phyloP scores from a whole-genome alignment of 2,888 invertebrate species.

The Pardosa pseudoannulata region DNA sequence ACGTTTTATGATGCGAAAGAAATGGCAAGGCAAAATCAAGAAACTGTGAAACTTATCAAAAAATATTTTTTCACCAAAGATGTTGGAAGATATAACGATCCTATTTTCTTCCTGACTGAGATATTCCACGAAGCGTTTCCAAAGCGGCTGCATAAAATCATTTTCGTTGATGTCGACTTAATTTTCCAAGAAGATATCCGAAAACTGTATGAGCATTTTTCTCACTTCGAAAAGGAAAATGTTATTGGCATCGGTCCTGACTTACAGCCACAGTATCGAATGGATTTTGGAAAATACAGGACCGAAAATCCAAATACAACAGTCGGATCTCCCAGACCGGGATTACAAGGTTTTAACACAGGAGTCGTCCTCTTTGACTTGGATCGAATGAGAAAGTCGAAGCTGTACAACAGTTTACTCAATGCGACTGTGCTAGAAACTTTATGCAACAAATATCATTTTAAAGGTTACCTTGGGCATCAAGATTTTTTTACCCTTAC shows the following conservation, averaged over 20 bases:
- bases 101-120: constrained; percentile 86
- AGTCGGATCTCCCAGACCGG: constrained; percentile 81
- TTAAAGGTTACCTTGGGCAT: constrained; percentile 85
- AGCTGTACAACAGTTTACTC: constrained; percentile 81
- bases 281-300: constrained; percentile 84
- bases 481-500: constrained; percentile 88
- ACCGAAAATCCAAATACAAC: constrained; percentile 81
- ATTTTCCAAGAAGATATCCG: constrained; percentile 85
- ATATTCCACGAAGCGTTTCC: constrained; percentile 85
- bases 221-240: constrained; percentile 82
- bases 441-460: constrained; percentile 78
- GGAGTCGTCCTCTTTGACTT: constrained; percentile 86
- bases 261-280: constrained; percentile 87
- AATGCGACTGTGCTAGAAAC: constrained; percentile 74
- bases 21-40: constrained; percentile 81
- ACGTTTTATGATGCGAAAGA: constrained; percentile 82
- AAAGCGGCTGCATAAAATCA: constrained; percentile 80
- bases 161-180: constrained; percentile 87
- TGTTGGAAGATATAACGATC: constrained; percentile 86
- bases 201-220: constrained; percentile 83
- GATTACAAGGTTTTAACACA: constrained; percentile 85
- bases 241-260: constrained; percentile 86
- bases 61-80: constrained; percentile 84
- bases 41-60: constrained; percentile 83
- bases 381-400: constrained; percentile 82